Evolutionary conservation across 2,888 invertebrate species (phyloP).

Genomic region (Tethea ocularis): DNA sequence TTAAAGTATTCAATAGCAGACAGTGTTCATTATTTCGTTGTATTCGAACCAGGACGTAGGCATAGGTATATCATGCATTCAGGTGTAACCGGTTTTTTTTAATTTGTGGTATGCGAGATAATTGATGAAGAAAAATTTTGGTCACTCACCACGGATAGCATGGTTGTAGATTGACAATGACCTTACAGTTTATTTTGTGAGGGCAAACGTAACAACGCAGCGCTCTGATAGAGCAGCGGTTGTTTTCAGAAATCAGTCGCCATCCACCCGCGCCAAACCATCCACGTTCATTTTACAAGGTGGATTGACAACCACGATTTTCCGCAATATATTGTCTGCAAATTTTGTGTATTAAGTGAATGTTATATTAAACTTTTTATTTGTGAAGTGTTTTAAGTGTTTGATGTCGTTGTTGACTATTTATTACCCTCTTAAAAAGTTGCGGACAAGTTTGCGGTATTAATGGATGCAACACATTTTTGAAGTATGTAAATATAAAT

Average conservation of each 20-base stretch:
- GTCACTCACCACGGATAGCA: neutral
- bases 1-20: too few species aligned
- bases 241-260: slow-evolving; percentile 3
- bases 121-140: neutral
- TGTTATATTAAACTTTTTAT: too few species aligned
- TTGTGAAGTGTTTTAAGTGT: neutral
- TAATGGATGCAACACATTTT: neutral
- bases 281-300: neutral
- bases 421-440: neutral
- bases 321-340: neutral
- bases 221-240: neutral
- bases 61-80: neutral
- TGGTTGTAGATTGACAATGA: neutral
- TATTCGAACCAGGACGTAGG: neutral
- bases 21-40: neutral
- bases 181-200: slow-evolving; percentile 7
- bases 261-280: neutral
- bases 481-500: neutral
- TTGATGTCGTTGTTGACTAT: neutral
- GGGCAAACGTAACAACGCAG: slow-evolving; percentile 5
- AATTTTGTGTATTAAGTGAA: neutral
- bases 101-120: neutral
- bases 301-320: neutral
- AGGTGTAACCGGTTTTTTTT: neutral
- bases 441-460: neutral